Percentiles rank a stretch among this genome's conserved stretches.
phyloP scores from a whole-genome alignment of 2,888 invertebrate species.

The Pseudococcus longispinus region DNA sequence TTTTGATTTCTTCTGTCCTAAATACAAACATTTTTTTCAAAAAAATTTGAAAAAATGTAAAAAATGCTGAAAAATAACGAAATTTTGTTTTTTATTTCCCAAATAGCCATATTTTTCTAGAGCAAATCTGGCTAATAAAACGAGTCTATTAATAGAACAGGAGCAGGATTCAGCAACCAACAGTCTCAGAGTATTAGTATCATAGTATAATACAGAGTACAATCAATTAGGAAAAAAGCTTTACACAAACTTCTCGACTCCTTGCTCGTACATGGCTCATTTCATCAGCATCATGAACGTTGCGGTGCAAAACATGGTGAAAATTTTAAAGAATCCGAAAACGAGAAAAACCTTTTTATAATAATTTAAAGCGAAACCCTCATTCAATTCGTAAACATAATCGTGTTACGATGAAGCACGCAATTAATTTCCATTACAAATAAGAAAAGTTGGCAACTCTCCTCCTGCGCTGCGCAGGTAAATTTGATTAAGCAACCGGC shows the following conservation, averaged over 20 bases:
- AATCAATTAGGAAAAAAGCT: neutral
- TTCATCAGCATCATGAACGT: neutral
- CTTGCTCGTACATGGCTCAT: neutral
- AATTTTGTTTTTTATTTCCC: too few relatives aligned
- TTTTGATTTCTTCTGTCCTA: too few relatives aligned
- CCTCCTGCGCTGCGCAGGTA: neutral
- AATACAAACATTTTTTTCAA: too few relatives aligned
- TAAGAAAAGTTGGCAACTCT: constrained; percentile 17
- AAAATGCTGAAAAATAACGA: too few relatives aligned
- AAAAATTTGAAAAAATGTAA: too few relatives aligned
- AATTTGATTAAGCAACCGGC: constrained; percentile 28
- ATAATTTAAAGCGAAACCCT: neutral
- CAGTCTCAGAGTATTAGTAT: too few relatives aligned
- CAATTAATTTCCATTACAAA: constrained; percentile 34
- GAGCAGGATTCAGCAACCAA: too few relatives aligned
- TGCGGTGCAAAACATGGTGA: neutral
- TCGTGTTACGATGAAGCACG: constrained; percentile 9
- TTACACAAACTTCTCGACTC: neutral
- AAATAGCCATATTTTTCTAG: too few relatives aligned
- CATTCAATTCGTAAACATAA: neutral
- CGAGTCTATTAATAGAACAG: too few relatives aligned
- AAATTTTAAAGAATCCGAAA: neutral
- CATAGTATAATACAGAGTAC: neutral
- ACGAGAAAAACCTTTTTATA: constrained; percentile 8
- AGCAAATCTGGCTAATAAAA: too few relatives aligned